Percentiles rank a stretch among this genome's conserved stretches.
These are phyloP conservation scores for Sebastiscus albofasciatus DNA, from an alignment of 2,797 vertebrate genomes.

Conservation along the genomic window DNA sequence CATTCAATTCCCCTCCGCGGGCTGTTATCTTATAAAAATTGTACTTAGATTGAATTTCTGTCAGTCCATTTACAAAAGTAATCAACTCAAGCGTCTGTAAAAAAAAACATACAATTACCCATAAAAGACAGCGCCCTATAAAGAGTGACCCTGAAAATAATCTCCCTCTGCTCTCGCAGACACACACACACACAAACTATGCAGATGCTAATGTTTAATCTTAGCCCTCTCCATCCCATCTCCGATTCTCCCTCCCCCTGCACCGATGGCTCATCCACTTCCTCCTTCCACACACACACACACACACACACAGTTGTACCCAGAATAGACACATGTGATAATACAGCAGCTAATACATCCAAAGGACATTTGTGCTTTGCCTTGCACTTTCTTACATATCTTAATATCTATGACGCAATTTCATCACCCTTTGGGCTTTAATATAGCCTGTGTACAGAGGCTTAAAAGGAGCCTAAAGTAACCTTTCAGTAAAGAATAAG, in stretches of 20 bases:
- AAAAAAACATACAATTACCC: constrained; percentile 39
- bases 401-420: not conserved
- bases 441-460: not conserved
- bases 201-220: constrained; percentile 8
- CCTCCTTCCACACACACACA: not conserved
- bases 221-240: not conserved
- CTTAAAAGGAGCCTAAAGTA: not conserved
- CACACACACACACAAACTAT: not conserved
- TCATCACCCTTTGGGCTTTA: not conserved
- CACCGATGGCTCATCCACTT: not conserved
- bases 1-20: constrained; percentile 29
- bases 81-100: constrained; percentile 48
- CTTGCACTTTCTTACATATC: not conserved
- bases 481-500: not conserved
- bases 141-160: constrained; percentile 50
- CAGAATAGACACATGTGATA: constrained; percentile 15
- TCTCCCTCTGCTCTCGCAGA: not conserved
- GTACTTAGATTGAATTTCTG: constrained; percentile 49
- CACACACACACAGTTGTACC: not conserved
- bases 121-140: constrained; percentile 50
- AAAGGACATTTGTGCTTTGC: constrained; percentile 1
- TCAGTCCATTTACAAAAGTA: constrained; percentile 61
- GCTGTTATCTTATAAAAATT: constrained; percentile 45
- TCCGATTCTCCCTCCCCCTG: not conserved
- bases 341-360: not conserved